phyloP scores from a whole-genome alignment of 1,140 invertebrate species.

The Aculops lycopersici region DNA sequence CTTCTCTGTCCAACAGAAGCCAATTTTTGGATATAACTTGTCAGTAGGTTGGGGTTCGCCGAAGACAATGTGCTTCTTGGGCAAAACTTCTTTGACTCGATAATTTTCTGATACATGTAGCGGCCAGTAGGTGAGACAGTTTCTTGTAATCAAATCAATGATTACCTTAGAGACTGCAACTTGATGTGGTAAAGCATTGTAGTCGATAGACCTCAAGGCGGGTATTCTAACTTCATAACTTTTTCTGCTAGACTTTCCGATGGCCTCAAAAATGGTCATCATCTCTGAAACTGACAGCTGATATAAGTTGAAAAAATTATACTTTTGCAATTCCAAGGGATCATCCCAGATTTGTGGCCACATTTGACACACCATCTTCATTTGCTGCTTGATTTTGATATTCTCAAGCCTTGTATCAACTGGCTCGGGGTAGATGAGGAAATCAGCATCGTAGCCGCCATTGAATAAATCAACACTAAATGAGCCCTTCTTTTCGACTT shows the following conservation, averaged over 20 bases:
- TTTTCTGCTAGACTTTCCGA: constrained; percentile 2
- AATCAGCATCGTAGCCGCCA: constrained; percentile 6
- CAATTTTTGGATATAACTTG: constrained; percentile 4
- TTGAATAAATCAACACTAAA: constrained; percentile 4
- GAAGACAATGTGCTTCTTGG: background rate
- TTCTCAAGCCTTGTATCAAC: constrained; percentile 5
- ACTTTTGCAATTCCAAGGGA: background rate
- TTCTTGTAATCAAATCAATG: constrained; percentile 5
- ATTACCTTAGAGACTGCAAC: constrained; percentile 1
- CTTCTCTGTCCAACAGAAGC: constrained; percentile 5
- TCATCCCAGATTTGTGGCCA: constrained; percentile 1
- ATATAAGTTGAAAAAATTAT: constrained; percentile 2
- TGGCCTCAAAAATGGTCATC: constrained; percentile 8
- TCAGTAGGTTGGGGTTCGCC: background rate
- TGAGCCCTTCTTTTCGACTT: constrained; percentile 7
- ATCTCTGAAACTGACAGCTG: constrained; percentile 6
- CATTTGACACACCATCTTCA: constrained; percentile 3
- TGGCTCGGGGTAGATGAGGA: constrained; percentile 8
- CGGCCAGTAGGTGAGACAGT: constrained; percentile 3
- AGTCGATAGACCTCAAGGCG: background rate
- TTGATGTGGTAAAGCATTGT: background rate
- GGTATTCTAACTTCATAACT: background rate
- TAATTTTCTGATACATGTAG: constrained; percentile 3
- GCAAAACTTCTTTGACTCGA: background rate
- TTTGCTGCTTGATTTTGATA: constrained; percentile 4